Percentiles rank a stretch among this genome's conserved stretches.
Conservation (phyloP, 1,140 invertebrate species). For the Cyclargus thomasi region DNA sequence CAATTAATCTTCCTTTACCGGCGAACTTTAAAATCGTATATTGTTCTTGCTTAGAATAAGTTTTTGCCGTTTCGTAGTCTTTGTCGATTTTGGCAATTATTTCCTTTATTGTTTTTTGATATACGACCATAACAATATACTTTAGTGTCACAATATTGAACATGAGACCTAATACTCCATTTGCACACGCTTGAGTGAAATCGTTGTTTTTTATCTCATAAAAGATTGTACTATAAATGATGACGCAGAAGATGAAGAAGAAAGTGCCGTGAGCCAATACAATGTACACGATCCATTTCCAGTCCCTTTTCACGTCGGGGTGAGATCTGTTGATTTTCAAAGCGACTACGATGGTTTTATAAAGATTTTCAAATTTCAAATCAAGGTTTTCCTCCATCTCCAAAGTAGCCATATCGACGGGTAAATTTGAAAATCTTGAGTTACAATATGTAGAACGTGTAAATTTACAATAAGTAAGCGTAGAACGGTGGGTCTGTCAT, state of each 20-base stretch:
- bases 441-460: too few relatives aligned
- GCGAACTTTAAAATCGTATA: conserved; percentile 30
- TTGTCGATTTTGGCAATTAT: conserved; percentile 38
- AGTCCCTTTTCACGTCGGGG: conserved; percentile 36
- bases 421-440: too few relatives aligned
- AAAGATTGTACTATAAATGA: conserved; percentile 35
- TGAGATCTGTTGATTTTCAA: conserved; percentile 36
- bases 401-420: not conserved
- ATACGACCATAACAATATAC: conserved; percentile 32
- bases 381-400: conserved; percentile 7
- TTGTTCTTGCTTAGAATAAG: conserved; percentile 30
- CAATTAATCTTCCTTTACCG: conserved; percentile 29
- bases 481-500: too few relatives aligned
- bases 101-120: conserved; percentile 29
- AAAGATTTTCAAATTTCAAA: conserved; percentile 41
- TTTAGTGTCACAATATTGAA: conserved; percentile 34
- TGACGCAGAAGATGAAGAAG: conserved; percentile 22
- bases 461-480: too few relatives aligned
- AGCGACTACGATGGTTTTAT: conserved; percentile 31
- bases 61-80: conserved; percentile 29
- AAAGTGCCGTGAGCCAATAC: conserved; percentile 29
- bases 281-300: conserved; percentile 38
- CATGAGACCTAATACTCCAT: conserved; percentile 35
- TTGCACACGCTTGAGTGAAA: conserved; percentile 37
- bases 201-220: conserved; percentile 39